These are phyloP conservation scores for Syrmaticus mikado DNA, from an alignment of 2,113 vertebrate species.

Conservation along the genomic window DNA sequence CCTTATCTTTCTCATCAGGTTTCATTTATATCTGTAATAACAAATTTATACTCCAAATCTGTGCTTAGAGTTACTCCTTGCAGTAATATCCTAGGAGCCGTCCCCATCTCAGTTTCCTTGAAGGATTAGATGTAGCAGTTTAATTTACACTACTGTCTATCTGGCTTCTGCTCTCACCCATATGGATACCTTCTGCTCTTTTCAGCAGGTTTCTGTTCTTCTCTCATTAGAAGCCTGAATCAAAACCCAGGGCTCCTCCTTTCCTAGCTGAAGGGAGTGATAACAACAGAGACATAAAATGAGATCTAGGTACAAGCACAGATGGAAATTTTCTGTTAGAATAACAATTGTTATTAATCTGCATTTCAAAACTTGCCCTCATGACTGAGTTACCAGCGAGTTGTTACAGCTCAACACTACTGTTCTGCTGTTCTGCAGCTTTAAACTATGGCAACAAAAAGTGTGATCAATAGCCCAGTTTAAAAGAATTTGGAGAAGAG, in stretches of 20 bases:
- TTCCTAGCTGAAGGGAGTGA: constrained; percentile 15
- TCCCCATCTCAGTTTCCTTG: not conserved
- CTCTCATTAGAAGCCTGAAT: constrained; percentile 31
- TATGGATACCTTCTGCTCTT: constrained; percentile 51
- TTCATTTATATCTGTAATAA: not conserved
- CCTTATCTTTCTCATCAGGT: not conserved
- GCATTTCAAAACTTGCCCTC: not conserved
- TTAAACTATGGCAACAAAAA: not conserved
- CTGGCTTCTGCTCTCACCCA: constrained; percentile 27
- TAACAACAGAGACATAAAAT: constrained; percentile 8
- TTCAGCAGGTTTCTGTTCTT: constrained; percentile 48
- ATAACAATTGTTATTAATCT: constrained; percentile 15
- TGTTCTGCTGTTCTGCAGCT: not conserved
- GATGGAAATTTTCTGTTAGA: constrained; percentile 46
- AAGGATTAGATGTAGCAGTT: not conserved
- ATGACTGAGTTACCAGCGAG: not conserved
- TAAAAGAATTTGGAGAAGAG: not conserved
- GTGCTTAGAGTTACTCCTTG: not conserved
- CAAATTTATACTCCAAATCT: not conserved
- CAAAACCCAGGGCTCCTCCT: constrained; percentile 20
- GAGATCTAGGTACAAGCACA: constrained; percentile 1
- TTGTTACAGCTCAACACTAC: not conserved
- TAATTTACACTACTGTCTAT: constrained; percentile 22
- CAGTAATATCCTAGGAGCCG: not conserved
- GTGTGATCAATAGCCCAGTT: not conserved